Evolutionary conservation across 1,140 invertebrate genomes (phyloP).

Genomic region (Dysdera silvatica): DNA sequence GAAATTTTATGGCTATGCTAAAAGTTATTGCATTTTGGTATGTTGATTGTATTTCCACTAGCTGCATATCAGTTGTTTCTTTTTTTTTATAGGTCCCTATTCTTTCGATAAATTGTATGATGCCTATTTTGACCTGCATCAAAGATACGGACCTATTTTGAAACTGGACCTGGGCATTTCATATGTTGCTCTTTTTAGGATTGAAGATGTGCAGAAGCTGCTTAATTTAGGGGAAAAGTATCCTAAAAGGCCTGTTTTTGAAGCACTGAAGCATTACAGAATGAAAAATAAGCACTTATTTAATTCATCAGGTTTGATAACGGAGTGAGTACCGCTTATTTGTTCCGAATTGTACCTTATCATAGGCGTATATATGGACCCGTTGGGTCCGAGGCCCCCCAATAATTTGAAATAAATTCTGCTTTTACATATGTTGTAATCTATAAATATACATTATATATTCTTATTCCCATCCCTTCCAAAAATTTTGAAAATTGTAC

Average conservation of each 20-base stretch:
- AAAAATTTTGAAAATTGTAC: too few species aligned
- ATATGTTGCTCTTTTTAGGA: conserved; percentile 9
- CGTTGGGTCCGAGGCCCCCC: too few species aligned
- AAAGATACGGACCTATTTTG: conserved; percentile 6
- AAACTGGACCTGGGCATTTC: conserved; percentile 10
- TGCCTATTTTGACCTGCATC: conserved; percentile 15
- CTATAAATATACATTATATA: too few species aligned
- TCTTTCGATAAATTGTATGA: conserved; percentile 15
- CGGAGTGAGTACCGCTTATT: conserved; percentile 9
- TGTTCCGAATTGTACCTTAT: too few species aligned
- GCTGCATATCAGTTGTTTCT: background rate
- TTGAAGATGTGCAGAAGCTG: conserved; percentile 6
- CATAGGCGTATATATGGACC: too few species aligned
- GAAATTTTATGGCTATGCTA: background rate
- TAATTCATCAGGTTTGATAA: conserved; percentile 1
- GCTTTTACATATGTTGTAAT: too few species aligned
- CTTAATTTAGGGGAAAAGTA: background rate
- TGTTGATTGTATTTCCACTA: background rate
- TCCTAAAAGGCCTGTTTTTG: conserved; percentile 17
- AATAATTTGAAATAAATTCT: too few species aligned
- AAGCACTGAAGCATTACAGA: conserved; percentile 18
- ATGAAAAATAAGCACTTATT: background rate
- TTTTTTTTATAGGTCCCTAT: conserved; percentile 16
- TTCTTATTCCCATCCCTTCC: too few species aligned
- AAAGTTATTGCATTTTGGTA: too few species aligned